A percentile compares a stretch with the other conserved stretches of the same genome.
These are phyloP conservation scores for Oryzias dopingdopingensis DNA, from an alignment of 2,797 vertebrate species.

Conservation along the genomic window DNA sequence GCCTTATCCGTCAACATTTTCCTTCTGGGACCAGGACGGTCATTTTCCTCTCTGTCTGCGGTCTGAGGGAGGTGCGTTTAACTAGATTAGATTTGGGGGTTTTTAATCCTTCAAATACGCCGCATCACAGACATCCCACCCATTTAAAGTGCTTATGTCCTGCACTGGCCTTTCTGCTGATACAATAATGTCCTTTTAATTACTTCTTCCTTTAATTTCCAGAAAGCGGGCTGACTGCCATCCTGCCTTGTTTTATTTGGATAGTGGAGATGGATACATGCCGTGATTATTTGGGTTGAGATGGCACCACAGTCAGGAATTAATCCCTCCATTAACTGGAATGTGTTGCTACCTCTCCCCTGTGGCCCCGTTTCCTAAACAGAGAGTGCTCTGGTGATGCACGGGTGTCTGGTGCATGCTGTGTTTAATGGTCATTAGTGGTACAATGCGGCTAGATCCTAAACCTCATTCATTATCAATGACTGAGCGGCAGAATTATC, in stretches of 20 bases:
- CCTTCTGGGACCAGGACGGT: constrained; percentile 45
- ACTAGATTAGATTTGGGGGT: constrained; percentile 55
- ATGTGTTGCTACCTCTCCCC: constrained; percentile 47
- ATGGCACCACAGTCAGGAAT: constrained; percentile 51
- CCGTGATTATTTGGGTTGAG: constrained; percentile 53
- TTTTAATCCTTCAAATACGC: constrained; percentile 55
- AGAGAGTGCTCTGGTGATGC: constrained; percentile 47
- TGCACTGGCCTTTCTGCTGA: constrained; percentile 19
- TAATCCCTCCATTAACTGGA: constrained; percentile 68
- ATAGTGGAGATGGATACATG: constrained; percentile 39
- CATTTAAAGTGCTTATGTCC: constrained; percentile 41
- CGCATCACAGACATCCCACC: constrained; percentile 39
- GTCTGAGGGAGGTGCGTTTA: constrained; percentile 54
- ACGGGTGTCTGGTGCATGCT: constrained; percentile 52
- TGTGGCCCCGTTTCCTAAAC: constrained; percentile 55
- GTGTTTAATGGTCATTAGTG: constrained; percentile 59
- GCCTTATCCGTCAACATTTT: constrained; percentile 52
- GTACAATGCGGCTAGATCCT: constrained; percentile 49
- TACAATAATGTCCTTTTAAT: constrained; percentile 31
- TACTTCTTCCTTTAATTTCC: constrained; percentile 38
- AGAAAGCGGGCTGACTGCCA: constrained; percentile 38
- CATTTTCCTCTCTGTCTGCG: constrained; percentile 40
- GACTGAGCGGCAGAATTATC: constrained; percentile 47
- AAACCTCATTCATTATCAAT: constrained; percentile 41
- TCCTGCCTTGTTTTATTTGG: constrained; percentile 50